Conservation (phyloP, 2,113 vertebrate species). For the Todiramphus saurophagus region DNA sequence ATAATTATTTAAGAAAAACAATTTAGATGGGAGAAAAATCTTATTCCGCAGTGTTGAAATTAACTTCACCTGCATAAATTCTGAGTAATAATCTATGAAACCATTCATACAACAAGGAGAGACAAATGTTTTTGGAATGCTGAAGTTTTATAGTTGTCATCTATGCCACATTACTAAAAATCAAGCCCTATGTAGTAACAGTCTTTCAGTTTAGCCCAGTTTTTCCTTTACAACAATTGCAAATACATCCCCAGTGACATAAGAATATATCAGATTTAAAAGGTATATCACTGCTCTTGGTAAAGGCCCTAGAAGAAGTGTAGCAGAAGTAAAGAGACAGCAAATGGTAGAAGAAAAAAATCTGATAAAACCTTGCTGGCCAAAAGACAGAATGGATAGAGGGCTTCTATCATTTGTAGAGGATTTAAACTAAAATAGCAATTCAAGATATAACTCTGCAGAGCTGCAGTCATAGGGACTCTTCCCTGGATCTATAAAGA, state of each 20-base stretch:
- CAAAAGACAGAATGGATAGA: background rate
- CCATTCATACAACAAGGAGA: slow-evolving; percentile 2
- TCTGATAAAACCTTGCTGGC: background rate
- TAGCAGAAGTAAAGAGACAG: background rate
- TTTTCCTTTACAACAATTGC: background rate
- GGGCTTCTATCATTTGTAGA: background rate
- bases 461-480: background rate
- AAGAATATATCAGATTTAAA: background rate
- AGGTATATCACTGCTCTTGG: background rate
- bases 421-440: background rate
- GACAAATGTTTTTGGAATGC: background rate
- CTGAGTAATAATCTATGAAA: background rate
- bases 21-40: slow-evolving; percentile 10
- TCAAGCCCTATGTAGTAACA: background rate
- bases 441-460: background rate
- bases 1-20: slow-evolving; percentile 40
- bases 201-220: background rate
- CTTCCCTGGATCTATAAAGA: background rate
- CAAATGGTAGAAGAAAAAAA: background rate
- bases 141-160: slow-evolving; percentile 15
- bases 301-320: background rate
- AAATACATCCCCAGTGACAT: background rate
- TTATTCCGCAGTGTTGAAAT: background rate
- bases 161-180: background rate
- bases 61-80: slow-evolving; percentile 31